phyloP scores from a whole-genome alignment of 2,113 vertebrate species.

The Crotalus horridus region DNA sequence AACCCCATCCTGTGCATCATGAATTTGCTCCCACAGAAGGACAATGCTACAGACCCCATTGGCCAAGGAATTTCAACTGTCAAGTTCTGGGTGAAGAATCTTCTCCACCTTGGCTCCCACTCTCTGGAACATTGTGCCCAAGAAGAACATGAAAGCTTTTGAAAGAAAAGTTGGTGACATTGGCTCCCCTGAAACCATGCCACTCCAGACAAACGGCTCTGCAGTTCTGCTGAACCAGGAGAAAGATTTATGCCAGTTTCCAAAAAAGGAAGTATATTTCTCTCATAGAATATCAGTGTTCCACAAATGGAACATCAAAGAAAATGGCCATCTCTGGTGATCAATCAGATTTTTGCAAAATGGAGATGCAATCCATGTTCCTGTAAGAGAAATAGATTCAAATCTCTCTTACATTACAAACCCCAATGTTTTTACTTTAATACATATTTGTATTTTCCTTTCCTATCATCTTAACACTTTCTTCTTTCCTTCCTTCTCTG shows the following conservation, averaged over 20 bases:
- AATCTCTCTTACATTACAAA: conserved; percentile 3
- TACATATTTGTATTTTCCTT: conserved; percentile 39
- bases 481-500: conserved; percentile 25
- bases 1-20: no score
- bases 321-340: conserved; percentile 25
- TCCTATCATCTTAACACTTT: conserved; percentile 45
- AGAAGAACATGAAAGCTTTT: no score
- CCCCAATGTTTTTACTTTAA: not conserved
- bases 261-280: conserved; percentile 13
- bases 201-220: not conserved
- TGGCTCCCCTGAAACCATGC: no score
- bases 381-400: conserved; percentile 11
- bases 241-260: not conserved
- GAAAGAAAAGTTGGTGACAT: no score
- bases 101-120: no score
- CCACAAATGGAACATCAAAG: not conserved
- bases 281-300: not conserved
- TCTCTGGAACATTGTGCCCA: no score
- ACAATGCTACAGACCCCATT: no score
- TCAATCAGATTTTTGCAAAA: conserved; percentile 17
- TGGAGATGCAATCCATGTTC: conserved; percentile 10
- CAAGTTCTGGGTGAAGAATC: no score
- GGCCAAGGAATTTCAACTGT: no score
- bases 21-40: no score
- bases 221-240: conserved; percentile 22